These are phyloP conservation scores for Drosophila funebris DNA, from an alignment of 1,140 invertebrate species.

Conservation along the genomic window DNA sequence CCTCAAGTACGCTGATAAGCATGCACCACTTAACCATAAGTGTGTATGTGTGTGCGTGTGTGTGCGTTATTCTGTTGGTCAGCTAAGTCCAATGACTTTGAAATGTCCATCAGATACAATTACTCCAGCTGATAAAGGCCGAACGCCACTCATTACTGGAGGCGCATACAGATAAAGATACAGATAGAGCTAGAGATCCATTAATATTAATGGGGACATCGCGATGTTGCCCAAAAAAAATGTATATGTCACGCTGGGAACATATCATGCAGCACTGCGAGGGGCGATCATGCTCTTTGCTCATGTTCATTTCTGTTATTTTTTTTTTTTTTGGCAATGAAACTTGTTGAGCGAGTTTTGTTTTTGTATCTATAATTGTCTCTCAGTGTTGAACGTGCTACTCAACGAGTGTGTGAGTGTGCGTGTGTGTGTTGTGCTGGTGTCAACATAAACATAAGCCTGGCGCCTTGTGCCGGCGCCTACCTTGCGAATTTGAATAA, in stretches of 20 bases:
- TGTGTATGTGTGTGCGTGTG: no score
- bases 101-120: constrained; percentile 36
- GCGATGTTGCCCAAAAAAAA: not conserved
- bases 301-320: constrained; percentile 12
- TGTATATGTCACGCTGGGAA: constrained; percentile 10
- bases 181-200: not conserved
- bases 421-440: constrained; percentile 10
- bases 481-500: constrained; percentile 71
- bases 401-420: not conserved
- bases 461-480: constrained; percentile 54
- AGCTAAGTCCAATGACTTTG: constrained; percentile 35
- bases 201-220: not conserved
- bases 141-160: not conserved
- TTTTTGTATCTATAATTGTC: constrained; percentile 4
- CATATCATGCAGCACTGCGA: not conserved
- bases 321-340: constrained; percentile 13
- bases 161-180: not conserved
- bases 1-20: constrained; percentile 40
- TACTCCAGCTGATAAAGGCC: constrained; percentile 25
- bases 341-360: constrained; percentile 36
- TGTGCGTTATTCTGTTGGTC: not conserved
- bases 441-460: constrained; percentile 51
- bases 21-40: not conserved
- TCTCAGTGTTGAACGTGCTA: constrained; percentile 36
- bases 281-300: constrained; percentile 20